A percentile compares a stretch with the other conserved stretches of the same genome.
phyloP scores from a whole-genome alignment of 2,888 invertebrate genomes.

The Himalopsyche japonica region DNA sequence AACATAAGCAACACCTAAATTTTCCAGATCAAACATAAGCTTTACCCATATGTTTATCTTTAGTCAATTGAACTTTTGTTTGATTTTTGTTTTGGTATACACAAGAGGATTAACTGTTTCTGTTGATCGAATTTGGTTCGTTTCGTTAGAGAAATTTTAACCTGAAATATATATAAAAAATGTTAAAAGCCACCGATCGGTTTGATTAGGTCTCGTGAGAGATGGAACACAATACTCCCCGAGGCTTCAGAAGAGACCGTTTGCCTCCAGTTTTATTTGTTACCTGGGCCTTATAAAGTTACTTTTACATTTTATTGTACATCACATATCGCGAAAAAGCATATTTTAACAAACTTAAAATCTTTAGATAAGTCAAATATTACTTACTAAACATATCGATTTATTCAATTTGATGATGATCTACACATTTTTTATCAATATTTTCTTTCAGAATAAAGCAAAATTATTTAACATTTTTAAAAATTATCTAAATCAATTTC shows the following conservation, averaged over 20 bases:
- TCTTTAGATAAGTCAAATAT: no score
- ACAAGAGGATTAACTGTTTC: neutral
- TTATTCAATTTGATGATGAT: no score
- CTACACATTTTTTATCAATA: no score
- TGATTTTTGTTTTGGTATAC: neutral
- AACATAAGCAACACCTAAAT: neutral
- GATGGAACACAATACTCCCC: neutral
- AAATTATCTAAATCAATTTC: no score
- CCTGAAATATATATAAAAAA: neutral
- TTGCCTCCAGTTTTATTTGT: constrained; percentile 5
- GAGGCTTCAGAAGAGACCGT: neutral
- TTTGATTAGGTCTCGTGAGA: constrained; percentile 9
- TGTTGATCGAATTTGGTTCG: neutral
- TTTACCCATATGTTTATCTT: neutral
- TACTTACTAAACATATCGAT: no score
- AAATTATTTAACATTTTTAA: no score
- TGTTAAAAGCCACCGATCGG: constrained; percentile 4
- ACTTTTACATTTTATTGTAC: neutral
- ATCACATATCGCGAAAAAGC: neutral
- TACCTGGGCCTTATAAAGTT: neutral
- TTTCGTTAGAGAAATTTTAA: neutral
- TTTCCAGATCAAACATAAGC: neutral
- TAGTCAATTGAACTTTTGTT: neutral
- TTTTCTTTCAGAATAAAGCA: no score
- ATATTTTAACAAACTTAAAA: neutral